Base-by-base conservation (phyloP, 1,140 invertebrate genomes). In the Heliconius hermathena region DNA sequence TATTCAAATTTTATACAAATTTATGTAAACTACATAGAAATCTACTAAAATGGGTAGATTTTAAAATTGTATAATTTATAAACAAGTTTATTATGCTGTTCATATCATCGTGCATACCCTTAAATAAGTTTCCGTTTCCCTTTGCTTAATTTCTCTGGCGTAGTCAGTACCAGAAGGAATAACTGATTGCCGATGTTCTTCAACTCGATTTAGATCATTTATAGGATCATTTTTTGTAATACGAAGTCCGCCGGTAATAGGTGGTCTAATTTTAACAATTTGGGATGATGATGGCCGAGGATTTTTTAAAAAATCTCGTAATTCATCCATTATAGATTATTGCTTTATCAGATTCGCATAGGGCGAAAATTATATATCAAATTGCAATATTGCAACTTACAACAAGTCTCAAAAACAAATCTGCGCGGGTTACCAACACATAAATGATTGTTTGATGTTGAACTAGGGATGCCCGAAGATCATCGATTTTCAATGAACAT, bases 151-250 rank as follows among this genome's bases (percentile, higher is more conserved):
- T 87, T 91, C 90, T 33, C 84, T 83, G 2, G 87, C 91, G 74
- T 94, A 94, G 76, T 90, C 88, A 1, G 90, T 93, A 2, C 93
- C 91, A 54, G 81, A 87, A 13, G 82, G 57, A 9, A 90, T 54
- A n/a, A 88, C 78, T 9, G 90, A 84, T 8, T 83, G 87, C 3
- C 91, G 91, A 78, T 94, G 91, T 73, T 92, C 88, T 80, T 90
- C 87, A 18, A 79, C 83, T 75, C 91, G 85, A 78, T 90, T 86
- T 20, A 93, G 72, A 36, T 87, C 82, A 76, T 89, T 80, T 49
- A 83, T 82, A 13, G 80, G 73, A 73, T 94, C 88, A 77, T 92
- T 78, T 82, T 92, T 91, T 0, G 88, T 88, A 22, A 94, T 86
- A 20, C 89, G 79, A 79, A 85, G 71, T 13, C 93, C 93, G 46